A percentile compares a stretch with the other conserved stretches of the same genome.
Evolutionary conservation across 2,797 vertebrate genomes (phyloP).

Genomic region (Catamblyrhynchus diadema): DNA sequence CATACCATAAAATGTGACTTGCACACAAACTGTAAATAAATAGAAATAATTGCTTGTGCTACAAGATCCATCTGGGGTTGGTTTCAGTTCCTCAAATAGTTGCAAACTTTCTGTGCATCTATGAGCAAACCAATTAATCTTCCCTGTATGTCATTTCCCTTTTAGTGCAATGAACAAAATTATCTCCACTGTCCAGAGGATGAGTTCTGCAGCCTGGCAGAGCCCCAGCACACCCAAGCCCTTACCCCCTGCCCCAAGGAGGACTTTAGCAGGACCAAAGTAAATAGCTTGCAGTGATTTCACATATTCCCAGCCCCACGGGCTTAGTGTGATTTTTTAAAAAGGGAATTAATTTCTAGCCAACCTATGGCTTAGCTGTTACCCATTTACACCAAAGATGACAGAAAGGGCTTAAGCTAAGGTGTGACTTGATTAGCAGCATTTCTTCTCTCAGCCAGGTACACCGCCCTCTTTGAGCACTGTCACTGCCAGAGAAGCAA

Average conservation of each 20-base stretch:
- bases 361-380: neutral
- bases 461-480: neutral
- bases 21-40: constrained; percentile 18
- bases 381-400: neutral
- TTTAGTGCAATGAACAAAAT: neutral
- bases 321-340: neutral
- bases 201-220: neutral
- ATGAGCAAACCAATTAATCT: neutral
- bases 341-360: neutral
- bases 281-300: neutral
- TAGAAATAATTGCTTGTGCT: constrained; percentile 5
- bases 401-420: neutral
- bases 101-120: constrained; percentile 3
- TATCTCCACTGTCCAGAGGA: neutral
- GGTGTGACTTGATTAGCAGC: neutral
- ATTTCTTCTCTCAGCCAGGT: neutral
- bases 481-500: neutral
- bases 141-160: neutral
- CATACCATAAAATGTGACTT: neutral
- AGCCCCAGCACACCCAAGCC: neutral
- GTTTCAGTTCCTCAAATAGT: neutral
- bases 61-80: neutral
- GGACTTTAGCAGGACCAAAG: neutral
- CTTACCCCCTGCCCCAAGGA: neutral
- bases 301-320: neutral